Evolutionary conservation across 2,113 vertebrate species (phyloP).

Genomic region (Ailuropoda melanoleuca): DNA sequence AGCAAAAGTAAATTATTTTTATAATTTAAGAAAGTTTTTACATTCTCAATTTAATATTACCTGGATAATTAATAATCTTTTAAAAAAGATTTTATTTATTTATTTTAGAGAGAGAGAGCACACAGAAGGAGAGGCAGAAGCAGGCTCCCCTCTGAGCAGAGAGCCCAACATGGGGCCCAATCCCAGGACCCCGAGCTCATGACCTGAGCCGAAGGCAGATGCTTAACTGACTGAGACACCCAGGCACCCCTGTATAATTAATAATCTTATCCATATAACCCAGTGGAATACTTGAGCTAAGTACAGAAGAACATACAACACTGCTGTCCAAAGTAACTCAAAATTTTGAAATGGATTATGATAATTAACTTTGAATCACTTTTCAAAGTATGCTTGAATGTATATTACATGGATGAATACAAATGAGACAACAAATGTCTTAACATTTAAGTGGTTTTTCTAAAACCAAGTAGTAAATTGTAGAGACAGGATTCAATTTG

Average conservation of each 20-base stretch:
- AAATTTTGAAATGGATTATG: not conserved
- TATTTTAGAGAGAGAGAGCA: not conserved
- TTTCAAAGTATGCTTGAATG: not conserved
- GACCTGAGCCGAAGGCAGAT: not conserved
- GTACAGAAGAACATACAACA: not conserved
- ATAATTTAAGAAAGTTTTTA: not conserved
- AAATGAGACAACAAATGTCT: not conserved
- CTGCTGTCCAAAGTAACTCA: not conserved
- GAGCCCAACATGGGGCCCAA: not conserved
- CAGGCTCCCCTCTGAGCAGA: not conserved
- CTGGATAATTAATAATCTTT: not conserved
- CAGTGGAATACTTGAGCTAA: not conserved
- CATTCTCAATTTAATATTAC: not conserved
- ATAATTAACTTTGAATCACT: not conserved
- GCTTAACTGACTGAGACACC: not conserved
- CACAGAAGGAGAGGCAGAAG: not conserved
- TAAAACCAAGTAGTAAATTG: not conserved
- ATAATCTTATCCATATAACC: not conserved
- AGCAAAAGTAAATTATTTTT: not conserved
- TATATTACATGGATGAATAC: not conserved
- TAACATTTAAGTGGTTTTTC: not conserved
- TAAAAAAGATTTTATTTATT: not conserved
- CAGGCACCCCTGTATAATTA: not conserved
- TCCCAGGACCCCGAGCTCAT: not conserved
- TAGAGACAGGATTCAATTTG: not conserved